Conservation (phyloP, 2,113 vertebrate species). For the Elephas maximus region DNA sequence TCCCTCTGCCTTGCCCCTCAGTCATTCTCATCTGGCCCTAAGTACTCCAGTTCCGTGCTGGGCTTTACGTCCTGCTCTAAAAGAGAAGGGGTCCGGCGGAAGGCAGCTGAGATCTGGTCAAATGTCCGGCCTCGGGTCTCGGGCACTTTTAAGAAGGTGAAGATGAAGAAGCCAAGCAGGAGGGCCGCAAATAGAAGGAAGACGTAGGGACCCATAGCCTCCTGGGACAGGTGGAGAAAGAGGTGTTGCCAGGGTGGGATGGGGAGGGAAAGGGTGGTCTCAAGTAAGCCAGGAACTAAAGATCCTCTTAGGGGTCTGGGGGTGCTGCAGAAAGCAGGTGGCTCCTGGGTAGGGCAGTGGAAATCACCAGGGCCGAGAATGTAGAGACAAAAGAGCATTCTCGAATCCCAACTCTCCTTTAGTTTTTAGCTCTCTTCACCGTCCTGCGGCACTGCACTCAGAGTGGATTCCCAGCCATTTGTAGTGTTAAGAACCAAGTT, state of each 20-base stretch:
- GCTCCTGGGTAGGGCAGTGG: neutral
- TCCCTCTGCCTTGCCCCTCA: conserved; percentile 62
- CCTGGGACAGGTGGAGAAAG: conserved; percentile 84
- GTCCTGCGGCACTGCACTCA: neutral
- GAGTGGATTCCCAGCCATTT: neutral
- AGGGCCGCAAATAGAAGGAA: conserved; percentile 94
- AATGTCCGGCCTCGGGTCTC: conserved; percentile 95
- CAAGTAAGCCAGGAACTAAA: neutral
- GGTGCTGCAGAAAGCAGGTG: neutral
- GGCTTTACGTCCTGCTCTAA: conserved; percentile 91
- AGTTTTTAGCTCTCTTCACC: neutral
- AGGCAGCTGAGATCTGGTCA: conserved; percentile 93
- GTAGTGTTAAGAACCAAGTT: neutral
- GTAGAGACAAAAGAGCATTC: neutral
- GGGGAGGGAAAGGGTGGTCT: neutral
- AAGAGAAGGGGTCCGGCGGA: conserved; percentile 88
- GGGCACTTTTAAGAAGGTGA: conserved; percentile 95
- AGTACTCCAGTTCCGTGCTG: conserved; percentile 93
- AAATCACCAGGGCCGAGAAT: neutral
- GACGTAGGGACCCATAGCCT: conserved; percentile 92
- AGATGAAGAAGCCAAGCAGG: conserved; percentile 93
- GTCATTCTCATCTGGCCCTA: conserved; percentile 88
- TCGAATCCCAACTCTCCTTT: neutral
- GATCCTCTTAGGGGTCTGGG: neutral
- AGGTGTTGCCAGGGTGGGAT: conserved; percentile 43